Percentiles rank a stretch among this genome's conserved stretches.
phyloP scores from a whole-genome alignment of 1,140 invertebrate genomes.

The Achatina immaculata region DNA sequence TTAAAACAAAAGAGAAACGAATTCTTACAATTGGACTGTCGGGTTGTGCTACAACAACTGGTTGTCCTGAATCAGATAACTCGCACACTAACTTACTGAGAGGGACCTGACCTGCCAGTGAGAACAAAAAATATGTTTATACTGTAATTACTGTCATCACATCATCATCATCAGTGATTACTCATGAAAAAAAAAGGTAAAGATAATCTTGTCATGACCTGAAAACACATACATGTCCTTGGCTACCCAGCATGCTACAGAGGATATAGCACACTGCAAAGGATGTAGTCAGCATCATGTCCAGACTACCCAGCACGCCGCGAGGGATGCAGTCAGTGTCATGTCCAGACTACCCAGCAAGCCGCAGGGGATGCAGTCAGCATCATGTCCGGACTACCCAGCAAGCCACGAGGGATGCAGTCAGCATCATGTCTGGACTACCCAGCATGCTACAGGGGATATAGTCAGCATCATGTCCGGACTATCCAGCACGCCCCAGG shows the following conservation, averaged over 20 bases:
- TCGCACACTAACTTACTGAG: slow-evolving; percentile 80
- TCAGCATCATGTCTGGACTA: too few relatives aligned
- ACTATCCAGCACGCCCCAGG: too few relatives aligned
- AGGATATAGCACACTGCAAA: neutral
- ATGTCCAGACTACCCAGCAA: neutral
- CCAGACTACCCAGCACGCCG: neutral
- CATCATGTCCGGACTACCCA: neutral
- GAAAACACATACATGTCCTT: neutral
- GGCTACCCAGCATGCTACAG: neutral
- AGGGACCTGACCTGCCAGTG: slow-evolving; percentile 78
- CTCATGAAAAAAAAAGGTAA: neutral
- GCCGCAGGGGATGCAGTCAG: neutral
- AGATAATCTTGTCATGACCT: neutral
- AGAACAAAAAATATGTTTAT: slow-evolving; percentile 21
- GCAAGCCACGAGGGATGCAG: neutral
- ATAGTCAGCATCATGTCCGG: too few relatives aligned
- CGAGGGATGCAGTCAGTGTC: neutral
- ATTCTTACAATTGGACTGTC: slow-evolving; percentile 70
- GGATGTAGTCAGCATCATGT: too few relatives aligned
- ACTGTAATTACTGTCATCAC: neutral
- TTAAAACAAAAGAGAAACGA: too few relatives aligned
- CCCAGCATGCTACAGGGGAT: too few relatives aligned
- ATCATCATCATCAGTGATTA: neutral
- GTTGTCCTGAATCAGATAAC: slow-evolving; percentile 82
- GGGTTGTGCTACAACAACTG: slow-evolving; percentile 81